Percentiles rank a stretch among this genome's conserved stretches.
Evolutionary conservation across 2,113 vertebrate species (phyloP).

Genomic region (Hassar affinis): DNA sequence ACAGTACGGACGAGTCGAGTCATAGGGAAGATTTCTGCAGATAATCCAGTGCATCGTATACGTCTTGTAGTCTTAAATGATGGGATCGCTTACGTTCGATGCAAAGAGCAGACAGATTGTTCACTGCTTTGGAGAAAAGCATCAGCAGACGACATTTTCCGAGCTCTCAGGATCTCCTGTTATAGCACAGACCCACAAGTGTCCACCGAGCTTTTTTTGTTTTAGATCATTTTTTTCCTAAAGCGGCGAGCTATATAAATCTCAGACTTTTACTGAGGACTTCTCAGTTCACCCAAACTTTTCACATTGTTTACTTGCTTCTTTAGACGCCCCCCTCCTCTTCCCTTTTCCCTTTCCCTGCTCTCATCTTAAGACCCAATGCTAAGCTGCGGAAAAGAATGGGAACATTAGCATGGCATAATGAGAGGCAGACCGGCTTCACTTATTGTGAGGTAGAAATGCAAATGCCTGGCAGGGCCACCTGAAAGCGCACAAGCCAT

Average conservation of each 20-base stretch:
- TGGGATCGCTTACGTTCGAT: not conserved
- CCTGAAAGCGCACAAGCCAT: conserved; percentile 29
- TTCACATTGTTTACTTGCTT: conserved; percentile 31
- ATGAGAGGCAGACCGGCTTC: conserved; percentile 43
- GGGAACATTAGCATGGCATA: conserved; percentile 52
- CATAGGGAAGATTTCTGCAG: no score
- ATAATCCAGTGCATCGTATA: not conserved
- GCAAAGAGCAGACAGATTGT: conserved; percentile 54
- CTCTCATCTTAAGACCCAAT: conserved; percentile 35
- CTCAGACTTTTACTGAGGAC: not conserved
- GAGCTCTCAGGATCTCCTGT: conserved; percentile 28
- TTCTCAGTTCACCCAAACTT: conserved; percentile 25
- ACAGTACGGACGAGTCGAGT: no score
- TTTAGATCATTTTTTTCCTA: conserved; percentile 37
- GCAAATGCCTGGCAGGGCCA: conserved; percentile 44
- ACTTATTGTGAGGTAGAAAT: conserved; percentile 43
- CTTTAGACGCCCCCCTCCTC: not conserved
- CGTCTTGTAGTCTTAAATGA: not conserved
- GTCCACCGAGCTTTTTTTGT: conserved; percentile 2
- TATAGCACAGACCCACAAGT: conserved; percentile 28
- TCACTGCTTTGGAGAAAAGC: conserved; percentile 57
- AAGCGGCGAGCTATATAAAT: conserved; percentile 29
- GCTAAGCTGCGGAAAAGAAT: conserved; percentile 49
- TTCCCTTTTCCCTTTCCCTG: not conserved
- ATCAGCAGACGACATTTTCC: conserved; percentile 56